Evolutionary conservation across 2,888 invertebrate genomes (phyloP).

Genomic region (Ormyrus rosae): DNA sequence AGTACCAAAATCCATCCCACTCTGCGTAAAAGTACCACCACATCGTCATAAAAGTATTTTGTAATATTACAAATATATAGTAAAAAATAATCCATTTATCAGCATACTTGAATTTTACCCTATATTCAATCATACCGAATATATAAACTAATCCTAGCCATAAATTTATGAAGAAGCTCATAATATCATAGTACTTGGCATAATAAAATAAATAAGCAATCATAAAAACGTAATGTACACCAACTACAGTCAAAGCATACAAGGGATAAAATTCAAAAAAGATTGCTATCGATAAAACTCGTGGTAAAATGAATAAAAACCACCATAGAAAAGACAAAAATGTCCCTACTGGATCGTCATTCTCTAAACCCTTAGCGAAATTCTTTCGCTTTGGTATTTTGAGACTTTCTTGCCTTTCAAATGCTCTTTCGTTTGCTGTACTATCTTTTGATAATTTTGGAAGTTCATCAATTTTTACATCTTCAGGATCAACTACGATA

Average conservation of each 20-base stretch:
- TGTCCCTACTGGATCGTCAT: conserved; percentile 85
- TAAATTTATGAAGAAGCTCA: conserved; percentile 74
- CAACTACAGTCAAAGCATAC: conserved; percentile 73
- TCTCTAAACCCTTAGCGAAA: conserved; percentile 81
- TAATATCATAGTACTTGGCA: conserved; percentile 80
- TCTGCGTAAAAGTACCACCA: conserved; percentile 80
- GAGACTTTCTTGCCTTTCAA: conserved; percentile 59
- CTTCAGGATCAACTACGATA: conserved; percentile 58
- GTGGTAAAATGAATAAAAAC: conserved; percentile 85
- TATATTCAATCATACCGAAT: conserved; percentile 87
- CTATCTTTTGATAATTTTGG: conserved; percentile 46
- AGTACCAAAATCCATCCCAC: conserved; percentile 84
- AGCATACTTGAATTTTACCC: conserved; percentile 85
- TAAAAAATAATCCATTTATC: conserved; percentile 84
- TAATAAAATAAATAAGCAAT: conserved; percentile 81
- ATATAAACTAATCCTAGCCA: conserved; percentile 86
- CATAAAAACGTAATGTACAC: conserved; percentile 84
- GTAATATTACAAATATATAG: conserved; percentile 81
- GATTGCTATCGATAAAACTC: conserved; percentile 83
- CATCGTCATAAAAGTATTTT: conserved; percentile 84
- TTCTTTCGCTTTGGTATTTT: conserved; percentile 65
- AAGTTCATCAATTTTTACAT: conserved; percentile 35
- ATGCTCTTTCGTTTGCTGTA: conserved; percentile 53
- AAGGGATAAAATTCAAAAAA: conserved; percentile 83
- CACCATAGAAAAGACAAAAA: conserved; percentile 85